Conservation (phyloP, 2,888 invertebrate species). For the Physocephala rufipes region DNA sequence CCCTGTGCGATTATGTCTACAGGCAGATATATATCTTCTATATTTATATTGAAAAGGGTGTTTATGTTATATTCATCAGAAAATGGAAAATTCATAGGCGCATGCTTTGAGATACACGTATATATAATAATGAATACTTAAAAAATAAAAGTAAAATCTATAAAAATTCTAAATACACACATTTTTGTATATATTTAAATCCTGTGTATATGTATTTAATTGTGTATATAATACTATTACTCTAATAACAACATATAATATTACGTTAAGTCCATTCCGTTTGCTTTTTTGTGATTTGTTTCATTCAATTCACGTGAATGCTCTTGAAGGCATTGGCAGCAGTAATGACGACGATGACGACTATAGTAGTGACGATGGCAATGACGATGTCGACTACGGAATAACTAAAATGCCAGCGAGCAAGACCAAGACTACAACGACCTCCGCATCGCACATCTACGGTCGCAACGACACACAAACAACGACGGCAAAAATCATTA, state of each 20-base stretch:
- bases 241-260: background rate
- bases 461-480: conserved; percentile 19
- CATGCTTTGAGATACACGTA: background rate
- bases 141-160: no score
- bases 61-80: background rate
- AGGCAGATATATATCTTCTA: background rate
- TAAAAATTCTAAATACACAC: no score
- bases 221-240: background rate
- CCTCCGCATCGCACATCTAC: background rate
- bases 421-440: background rate
- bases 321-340: background rate
- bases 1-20: background rate
- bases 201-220: background rate
- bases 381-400: background rate
- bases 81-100: background rate
- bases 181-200: background rate
- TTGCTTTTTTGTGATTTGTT: conserved; percentile 1
- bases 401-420: background rate
- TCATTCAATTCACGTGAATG: conserved; percentile 30
- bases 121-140: background rate
- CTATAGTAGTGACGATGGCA: background rate
- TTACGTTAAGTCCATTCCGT: background rate
- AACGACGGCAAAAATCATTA: background rate
- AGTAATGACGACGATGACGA: background rate
- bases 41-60: background rate